These are phyloP conservation scores for Aspiorhynchus laticeps DNA, from an alignment of 2,113 vertebrate genomes.

Conservation along the genomic window DNA sequence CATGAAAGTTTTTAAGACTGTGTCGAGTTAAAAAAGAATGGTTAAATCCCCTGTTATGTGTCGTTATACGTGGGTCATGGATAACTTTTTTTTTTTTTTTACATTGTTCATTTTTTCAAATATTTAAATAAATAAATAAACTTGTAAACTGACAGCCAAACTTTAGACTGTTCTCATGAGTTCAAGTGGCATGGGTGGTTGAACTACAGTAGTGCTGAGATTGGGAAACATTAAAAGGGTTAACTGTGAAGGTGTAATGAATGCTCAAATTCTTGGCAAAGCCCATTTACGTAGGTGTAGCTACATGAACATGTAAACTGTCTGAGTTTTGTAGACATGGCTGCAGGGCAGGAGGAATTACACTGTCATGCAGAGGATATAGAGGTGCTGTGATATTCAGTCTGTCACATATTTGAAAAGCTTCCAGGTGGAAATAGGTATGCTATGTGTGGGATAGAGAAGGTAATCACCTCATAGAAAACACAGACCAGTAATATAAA, in stretches of 20 bases:
- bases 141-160: background rate
- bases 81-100: background rate
- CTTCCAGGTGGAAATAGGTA: constrained; percentile 84
- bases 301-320: constrained; percentile 91
- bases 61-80: background rate
- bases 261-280: constrained; percentile 63
- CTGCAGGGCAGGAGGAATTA: constrained; percentile 93
- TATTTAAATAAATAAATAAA: background rate
- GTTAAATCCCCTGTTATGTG: background rate
- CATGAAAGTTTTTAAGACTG: background rate
- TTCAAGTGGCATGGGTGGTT: background rate
- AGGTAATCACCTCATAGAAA: constrained; percentile 40
- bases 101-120: background rate
- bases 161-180: background rate
- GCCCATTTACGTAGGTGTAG: constrained; percentile 70
- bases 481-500: constrained; percentile 36
- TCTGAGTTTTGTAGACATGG: constrained; percentile 93
- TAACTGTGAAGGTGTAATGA: constrained; percentile 52
- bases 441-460: constrained; percentile 64
- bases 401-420: constrained; percentile 93
- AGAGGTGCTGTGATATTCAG: constrained; percentile 85
- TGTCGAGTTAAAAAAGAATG: background rate
- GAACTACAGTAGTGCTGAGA: background rate
- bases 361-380: constrained; percentile 90
- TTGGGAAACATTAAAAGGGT: constrained; percentile 39